Conservation (phyloP, 2,113 vertebrate genomes). For the Laterallus jamaicensis region DNA sequence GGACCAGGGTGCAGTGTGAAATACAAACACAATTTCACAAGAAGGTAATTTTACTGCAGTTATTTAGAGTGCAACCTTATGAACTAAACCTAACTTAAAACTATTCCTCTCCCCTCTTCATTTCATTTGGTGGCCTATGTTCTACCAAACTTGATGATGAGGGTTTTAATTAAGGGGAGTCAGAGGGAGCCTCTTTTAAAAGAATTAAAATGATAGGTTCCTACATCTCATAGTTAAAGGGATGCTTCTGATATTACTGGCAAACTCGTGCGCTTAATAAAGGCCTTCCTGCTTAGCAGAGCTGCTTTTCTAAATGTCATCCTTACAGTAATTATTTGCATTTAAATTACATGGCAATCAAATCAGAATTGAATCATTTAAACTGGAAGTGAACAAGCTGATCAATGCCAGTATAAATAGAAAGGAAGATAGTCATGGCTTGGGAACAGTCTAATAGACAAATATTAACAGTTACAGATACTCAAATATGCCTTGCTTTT, state of each 20-base stretch:
- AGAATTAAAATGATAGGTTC: constrained; percentile 2
- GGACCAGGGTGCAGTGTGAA: background rate
- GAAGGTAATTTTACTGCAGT: background rate
- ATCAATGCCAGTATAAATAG: constrained; percentile 85
- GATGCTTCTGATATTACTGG: constrained; percentile 53
- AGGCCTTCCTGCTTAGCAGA: constrained; percentile 65
- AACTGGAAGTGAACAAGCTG: constrained; percentile 83
- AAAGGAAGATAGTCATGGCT: constrained; percentile 63
- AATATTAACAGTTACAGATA: constrained; percentile 43
- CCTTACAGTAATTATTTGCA: constrained; percentile 85
- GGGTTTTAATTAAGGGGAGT: background rate
- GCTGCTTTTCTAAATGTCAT: constrained; percentile 77
- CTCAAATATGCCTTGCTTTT: constrained; percentile 24
- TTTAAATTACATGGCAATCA: constrained; percentile 86
- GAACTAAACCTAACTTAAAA: background rate
- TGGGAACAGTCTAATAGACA: constrained; percentile 37
- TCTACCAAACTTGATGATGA: background rate
- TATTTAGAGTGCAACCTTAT: background rate
- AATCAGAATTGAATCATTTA: constrained; percentile 84
- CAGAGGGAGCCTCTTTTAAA: background rate
- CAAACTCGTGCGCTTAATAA: constrained; percentile 69
- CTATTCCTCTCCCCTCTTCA: background rate
- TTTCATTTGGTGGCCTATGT: background rate
- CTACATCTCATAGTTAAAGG: background rate
- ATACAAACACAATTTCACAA: background rate